phyloP scores from a whole-genome alignment of 2,113 vertebrate species.

The Crotalus viridis region DNA sequence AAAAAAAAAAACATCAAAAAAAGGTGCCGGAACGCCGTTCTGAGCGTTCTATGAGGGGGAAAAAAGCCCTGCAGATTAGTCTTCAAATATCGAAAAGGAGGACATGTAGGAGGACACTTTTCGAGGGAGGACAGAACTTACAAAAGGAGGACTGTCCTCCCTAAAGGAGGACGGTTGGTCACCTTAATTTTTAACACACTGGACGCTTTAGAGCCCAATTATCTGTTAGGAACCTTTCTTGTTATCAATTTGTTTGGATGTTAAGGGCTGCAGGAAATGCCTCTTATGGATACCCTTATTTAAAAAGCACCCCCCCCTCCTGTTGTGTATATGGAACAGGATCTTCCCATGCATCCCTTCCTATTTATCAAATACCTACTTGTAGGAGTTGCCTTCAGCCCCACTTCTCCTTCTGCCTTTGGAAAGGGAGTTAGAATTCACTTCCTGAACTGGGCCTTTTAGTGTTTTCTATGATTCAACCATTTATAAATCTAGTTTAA shows the following conservation, averaged over 20 bases:
- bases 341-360: neutral
- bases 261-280: neutral
- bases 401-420: neutral
- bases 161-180: too few relatives aligned
- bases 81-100: too few relatives aligned
- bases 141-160: too few relatives aligned
- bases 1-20: too few relatives aligned
- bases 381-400: neutral
- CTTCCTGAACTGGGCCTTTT: neutral
- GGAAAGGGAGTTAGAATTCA: neutral
- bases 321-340: neutral
- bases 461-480: neutral
- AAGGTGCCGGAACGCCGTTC: too few relatives aligned
- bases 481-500: neutral
- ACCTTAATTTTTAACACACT: neutral
- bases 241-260: neutral
- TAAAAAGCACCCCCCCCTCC: accelerated
- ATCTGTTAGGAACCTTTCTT: neutral
- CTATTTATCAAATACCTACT: neutral
- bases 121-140: too few relatives aligned
- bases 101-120: too few relatives aligned
- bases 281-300: neutral
- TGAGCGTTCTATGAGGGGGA: too few relatives aligned
- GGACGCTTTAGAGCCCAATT: neutral
- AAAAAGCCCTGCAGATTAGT: too few relatives aligned